Evolutionary conservation across 2,888 invertebrate genomes (phyloP), one percentile per base, ranked within the genome.

Genomic region (Stramonita haemastoma): DNA sequence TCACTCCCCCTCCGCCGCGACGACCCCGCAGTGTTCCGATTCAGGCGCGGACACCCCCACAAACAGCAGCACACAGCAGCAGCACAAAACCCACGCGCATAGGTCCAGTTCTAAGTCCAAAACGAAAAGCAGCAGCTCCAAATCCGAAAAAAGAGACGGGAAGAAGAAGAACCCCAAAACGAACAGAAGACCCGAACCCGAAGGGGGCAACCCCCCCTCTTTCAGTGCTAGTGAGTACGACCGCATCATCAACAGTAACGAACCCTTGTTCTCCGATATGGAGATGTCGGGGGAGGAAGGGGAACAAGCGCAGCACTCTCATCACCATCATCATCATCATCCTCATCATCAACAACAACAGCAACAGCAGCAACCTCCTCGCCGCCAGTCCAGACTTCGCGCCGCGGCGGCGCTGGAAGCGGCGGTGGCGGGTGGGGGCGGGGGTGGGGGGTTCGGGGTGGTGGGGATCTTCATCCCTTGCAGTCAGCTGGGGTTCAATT

Each of bases 401-500:
- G 81, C 81, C 0, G 81, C 81, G 46, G 81, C 46, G 11, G 81
- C 81, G 89, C 90, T 32, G 36, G 66, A 79, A 32, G 87, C 85
- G 32, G 81, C 81, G 46, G 81, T 83, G 46, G 81, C 22, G 91
- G 89, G 29, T 26, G 34, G 34, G 36, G 19, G 13, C 70, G 46
- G 15, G 88, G 34, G 1, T 46, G 36, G 8, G 73, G 89, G 85
- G 11, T 66, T 22, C 11, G 70, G 36, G 34, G 90, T 91, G 83
- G 90, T 91, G 87, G 93, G 92, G 32, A 91, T 93, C 60, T 90
- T 92, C 90, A 92, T 94, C 87, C 93, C 93, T 13, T 93, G 93
- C 90, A 87, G 93, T 17, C 92, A 92, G 91, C 90, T 93, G 36
- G 93, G 93, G 87, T 91, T 95, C 97, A 98, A 98, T 95, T 98